Evolutionary conservation across 2,797 vertebrate genomes (phyloP).

Genomic region (Anguilla anguilla): DNA sequence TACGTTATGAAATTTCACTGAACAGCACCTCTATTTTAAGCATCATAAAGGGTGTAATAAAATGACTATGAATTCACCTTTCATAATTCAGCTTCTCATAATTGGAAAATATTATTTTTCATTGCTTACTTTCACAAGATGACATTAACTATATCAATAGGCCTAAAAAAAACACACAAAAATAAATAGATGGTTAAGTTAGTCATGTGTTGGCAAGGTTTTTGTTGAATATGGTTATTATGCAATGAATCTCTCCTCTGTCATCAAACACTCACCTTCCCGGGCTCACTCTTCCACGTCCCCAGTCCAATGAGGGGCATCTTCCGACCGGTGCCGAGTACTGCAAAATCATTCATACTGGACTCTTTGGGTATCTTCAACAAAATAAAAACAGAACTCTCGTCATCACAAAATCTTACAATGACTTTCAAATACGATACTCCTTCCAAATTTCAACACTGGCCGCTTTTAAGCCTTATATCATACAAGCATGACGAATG

Average conservation of each 20-base stretch:
- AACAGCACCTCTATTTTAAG: too few relatives aligned
- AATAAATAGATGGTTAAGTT: background rate
- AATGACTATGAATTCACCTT: background rate
- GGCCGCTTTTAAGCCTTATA: background rate
- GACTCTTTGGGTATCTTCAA: slow-evolving; percentile 67
- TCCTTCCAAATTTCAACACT: background rate
- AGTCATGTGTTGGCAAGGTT: background rate
- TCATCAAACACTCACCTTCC: slow-evolving; percentile 75
- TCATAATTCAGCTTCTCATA: background rate
- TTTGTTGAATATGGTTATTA: background rate
- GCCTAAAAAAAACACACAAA: background rate
- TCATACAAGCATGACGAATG: background rate
- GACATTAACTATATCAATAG: background rate
- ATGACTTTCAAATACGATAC: background rate
- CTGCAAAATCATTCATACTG: slow-evolving; percentile 79
- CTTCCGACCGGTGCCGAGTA: slow-evolving; percentile 87
- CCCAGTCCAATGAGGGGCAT: slow-evolving; percentile 93
- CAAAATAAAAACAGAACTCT: background rate
- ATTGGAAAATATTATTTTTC: background rate
- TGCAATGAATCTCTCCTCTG: background rate
- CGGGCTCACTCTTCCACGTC: slow-evolving; percentile 93
- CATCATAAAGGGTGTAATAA: too few relatives aligned
- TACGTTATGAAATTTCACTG: background rate
- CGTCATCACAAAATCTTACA: background rate
- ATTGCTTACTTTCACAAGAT: background rate